A percentile compares a stretch with the other conserved stretches of the same genome.
These are phyloP conservation scores for Melanotus villosus DNA, from an alignment of 2,888 invertebrate genomes.

Conservation along the genomic window DNA sequence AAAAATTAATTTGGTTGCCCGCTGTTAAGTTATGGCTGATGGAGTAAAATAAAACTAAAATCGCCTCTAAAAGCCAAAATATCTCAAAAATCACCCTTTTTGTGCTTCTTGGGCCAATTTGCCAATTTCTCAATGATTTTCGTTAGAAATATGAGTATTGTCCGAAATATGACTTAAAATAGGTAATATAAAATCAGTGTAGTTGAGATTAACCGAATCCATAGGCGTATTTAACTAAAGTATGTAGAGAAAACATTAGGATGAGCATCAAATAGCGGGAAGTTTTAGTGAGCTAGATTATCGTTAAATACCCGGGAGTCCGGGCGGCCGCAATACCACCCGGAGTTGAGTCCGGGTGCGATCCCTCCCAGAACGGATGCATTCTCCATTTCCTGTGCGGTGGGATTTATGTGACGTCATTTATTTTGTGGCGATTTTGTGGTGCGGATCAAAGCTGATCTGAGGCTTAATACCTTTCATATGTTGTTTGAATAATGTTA, in stretches of 20 bases:
- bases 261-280: slow-evolving; percentile 47
- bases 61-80: too few species aligned
- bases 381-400: slow-evolving; percentile 60
- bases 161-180: too few species aligned
- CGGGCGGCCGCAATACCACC: slow-evolving; percentile 55
- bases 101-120: too few species aligned
- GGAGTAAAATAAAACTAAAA: too few species aligned
- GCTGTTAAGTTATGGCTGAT: too few species aligned
- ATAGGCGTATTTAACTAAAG: slow-evolving; percentile 15
- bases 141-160: too few species aligned
- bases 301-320: slow-evolving; percentile 60
- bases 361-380: slow-evolving; percentile 58
- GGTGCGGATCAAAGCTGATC: slow-evolving; percentile 56
- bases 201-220: slow-evolving; percentile 17
- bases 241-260: slow-evolving; percentile 38
- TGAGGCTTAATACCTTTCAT: slow-evolving; percentile 49
- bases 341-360: slow-evolving; percentile 52
- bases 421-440: slow-evolving; percentile 58
- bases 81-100: too few species aligned
- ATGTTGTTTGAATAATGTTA: slow-evolving; percentile 44
- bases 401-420: slow-evolving; percentile 60
- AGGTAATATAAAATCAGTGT: not conserved
- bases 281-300: slow-evolving; percentile 58
- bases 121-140: too few species aligned
- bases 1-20: too few species aligned